Evolutionary conservation across 2,888 invertebrate species (phyloP).

Genomic region (Germaria angustata): DNA sequence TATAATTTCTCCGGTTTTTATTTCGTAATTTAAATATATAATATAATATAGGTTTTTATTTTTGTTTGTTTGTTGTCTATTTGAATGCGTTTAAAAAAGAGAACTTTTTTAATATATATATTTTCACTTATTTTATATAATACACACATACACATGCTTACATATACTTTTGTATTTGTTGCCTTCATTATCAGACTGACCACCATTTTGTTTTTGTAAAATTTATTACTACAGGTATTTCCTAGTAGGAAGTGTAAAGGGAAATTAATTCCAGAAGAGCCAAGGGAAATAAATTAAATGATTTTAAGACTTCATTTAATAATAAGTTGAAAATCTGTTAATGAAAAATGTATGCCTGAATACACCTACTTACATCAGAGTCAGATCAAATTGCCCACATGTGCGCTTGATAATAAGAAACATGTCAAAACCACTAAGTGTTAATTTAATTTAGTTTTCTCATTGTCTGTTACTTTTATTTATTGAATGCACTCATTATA

Average conservation of each 20-base stretch:
- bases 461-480: too few species aligned
- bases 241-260: background rate
- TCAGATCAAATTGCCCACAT: too few species aligned
- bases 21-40: slow-evolving; percentile 59
- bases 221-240: slow-evolving; percentile 10
- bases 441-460: too few species aligned
- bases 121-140: slow-evolving; percentile 20
- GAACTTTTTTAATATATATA: slow-evolving; percentile 34
- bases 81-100: slow-evolving; percentile 49
- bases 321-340: too few species aligned
- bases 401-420: too few species aligned
- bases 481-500: too few species aligned
- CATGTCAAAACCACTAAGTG: too few species aligned
- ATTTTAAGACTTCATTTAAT: too few species aligned
- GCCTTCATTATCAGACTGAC: slow-evolving; percentile 10
- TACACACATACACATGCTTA: background rate
- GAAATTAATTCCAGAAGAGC: background rate
- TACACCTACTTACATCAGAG: too few species aligned
- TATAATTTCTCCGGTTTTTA: slow-evolving; percentile 57
- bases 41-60: slow-evolving; percentile 52
- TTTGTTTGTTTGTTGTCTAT: slow-evolving; percentile 41
- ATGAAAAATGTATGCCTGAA: too few species aligned
- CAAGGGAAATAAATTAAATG: background rate
- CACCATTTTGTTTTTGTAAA: slow-evolving; percentile 33
- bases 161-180: background rate